Conservation (phyloP, 2,113 vertebrate genomes). For the Macquaria australasica region DNA sequence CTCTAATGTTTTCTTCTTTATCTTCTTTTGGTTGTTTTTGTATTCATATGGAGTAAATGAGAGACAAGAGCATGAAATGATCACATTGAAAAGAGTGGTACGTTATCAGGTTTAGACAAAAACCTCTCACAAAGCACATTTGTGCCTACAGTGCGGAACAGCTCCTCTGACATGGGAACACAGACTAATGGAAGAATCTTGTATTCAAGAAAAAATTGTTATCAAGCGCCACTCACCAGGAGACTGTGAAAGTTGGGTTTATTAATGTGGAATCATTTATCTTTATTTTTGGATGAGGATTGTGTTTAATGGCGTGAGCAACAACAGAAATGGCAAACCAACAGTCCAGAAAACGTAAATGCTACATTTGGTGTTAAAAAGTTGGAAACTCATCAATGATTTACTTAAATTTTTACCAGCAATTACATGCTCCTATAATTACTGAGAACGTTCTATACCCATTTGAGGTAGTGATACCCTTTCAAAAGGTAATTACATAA, state of each 20-base stretch:
- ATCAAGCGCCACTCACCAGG: not conserved
- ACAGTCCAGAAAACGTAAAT: not conserved
- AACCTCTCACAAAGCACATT: constrained; percentile 11
- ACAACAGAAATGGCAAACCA: not conserved
- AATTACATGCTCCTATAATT: constrained; percentile 1
- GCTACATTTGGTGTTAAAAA: constrained; percentile 1
- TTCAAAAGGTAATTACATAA: not conserved
- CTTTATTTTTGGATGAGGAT: not conserved
- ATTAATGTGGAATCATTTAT: constrained; percentile 4
- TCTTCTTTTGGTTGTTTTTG: not conserved
- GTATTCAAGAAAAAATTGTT: not conserved
- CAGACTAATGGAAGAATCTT: constrained; percentile 22
- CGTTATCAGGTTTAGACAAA: not conserved
- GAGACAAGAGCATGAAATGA: constrained; percentile 1
- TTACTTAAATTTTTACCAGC: not conserved
- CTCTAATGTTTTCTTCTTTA: not conserved
- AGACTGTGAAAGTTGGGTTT: not conserved
- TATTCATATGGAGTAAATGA: not conserved
- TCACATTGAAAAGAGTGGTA: not conserved
- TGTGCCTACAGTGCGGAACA: not conserved
- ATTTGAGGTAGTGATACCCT: not conserved
- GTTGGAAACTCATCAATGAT: constrained; percentile 15
- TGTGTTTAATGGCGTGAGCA: not conserved
- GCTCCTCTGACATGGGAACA: constrained; percentile 21
- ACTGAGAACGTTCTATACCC: not conserved